A percentile compares a stretch with the other conserved stretches of the same genome.
Conservation (phyloP, 2,888 invertebrate genomes). For the Caradrina clavipalpis region DNA sequence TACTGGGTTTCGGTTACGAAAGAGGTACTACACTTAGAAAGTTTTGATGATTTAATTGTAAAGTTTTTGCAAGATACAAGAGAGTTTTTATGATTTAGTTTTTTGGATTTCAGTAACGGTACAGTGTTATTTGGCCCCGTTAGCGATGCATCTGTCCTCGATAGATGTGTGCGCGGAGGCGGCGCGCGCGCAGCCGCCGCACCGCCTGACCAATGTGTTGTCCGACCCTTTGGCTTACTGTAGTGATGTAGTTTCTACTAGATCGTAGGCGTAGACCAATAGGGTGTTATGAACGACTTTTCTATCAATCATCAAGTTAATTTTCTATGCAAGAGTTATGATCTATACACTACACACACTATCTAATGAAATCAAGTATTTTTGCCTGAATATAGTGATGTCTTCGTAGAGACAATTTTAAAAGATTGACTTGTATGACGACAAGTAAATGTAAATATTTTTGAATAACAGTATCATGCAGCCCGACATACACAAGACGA, state of each 20-base stretch:
- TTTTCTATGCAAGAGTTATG: slow-evolving; percentile 90
- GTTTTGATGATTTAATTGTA: slow-evolving; percentile 91
- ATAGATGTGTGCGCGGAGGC: slow-evolving; percentile 85
- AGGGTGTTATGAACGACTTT: slow-evolving; percentile 90
- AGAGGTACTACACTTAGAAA: slow-evolving; percentile 95
- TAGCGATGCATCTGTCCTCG: slow-evolving; percentile 91
- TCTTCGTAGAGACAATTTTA: slow-evolving; percentile 89
- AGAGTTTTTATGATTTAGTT: slow-evolving; percentile 91
- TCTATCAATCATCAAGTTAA: slow-evolving; percentile 89
- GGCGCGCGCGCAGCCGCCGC: slow-evolving; percentile 76
- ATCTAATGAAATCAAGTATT: slow-evolving; percentile 84
- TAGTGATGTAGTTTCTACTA: slow-evolving; percentile 90
- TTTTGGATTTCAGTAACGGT: slow-evolving; percentile 91
- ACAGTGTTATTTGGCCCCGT: slow-evolving; percentile 91
- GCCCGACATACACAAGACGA: slow-evolving; percentile 84
- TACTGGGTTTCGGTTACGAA: slow-evolving; percentile 97
- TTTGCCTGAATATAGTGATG: slow-evolving; percentile 89
- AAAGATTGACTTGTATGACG: slow-evolving; percentile 85
- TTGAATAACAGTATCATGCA: slow-evolving; percentile 80
- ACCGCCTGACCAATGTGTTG: slow-evolving; percentile 80
- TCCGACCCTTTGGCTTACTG: slow-evolving; percentile 90
- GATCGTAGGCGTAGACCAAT: slow-evolving; percentile 90
- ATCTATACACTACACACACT: slow-evolving; percentile 89
- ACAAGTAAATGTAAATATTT: slow-evolving; percentile 89
- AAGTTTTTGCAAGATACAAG: slow-evolving; percentile 90